A percentile compares a stretch with the other conserved stretches of the same genome.
phyloP scores from a whole-genome alignment of 2,888 invertebrate genomes.

The Lycophotia porphyrea region DNA sequence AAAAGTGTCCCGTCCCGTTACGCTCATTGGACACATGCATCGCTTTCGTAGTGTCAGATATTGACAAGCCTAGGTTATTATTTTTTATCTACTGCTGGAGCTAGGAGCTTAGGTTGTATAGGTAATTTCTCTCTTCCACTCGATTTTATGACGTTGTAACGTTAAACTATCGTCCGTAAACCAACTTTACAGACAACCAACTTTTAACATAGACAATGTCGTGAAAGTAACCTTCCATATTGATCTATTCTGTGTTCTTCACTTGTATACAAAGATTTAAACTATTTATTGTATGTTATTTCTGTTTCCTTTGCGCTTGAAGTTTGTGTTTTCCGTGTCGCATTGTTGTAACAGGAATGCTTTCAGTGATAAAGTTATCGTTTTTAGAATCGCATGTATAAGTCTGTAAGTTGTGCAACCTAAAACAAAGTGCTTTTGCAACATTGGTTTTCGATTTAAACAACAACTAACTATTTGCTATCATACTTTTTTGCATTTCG shows the following conservation, averaged over 20 bases:
- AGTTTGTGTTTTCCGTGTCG: conserved; percentile 12
- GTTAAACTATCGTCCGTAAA: too few relatives aligned
- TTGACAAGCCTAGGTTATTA: too few relatives aligned
- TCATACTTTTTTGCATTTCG: not conserved
- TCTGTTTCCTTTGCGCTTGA: conserved; percentile 15
- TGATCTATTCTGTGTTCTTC: not conserved
- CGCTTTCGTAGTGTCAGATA: too few relatives aligned
- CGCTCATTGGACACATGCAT: too few relatives aligned
- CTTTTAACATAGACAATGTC: not conserved
- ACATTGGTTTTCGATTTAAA: conserved; percentile 1
- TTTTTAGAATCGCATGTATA: not conserved
- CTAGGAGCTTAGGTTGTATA: too few relatives aligned
- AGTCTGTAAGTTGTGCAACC: not conserved
- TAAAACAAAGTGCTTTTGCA: not conserved
- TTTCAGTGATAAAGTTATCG: conserved; percentile 31
- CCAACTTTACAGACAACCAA: too few relatives aligned
- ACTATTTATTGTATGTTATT: conserved; percentile 48
- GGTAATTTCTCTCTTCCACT: too few relatives aligned
- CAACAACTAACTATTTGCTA: not conserved
- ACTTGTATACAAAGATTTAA: conserved; percentile 54
- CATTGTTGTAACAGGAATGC: conserved; percentile 18
- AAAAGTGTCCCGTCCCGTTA: too few relatives aligned
- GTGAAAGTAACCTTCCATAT: not conserved
- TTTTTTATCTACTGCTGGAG: too few relatives aligned
- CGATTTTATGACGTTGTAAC: too few relatives aligned